These are phyloP conservation scores for Cylindroiulus punctatus DNA, from an alignment of 2,888 invertebrate genomes.

Conservation along the genomic window DNA sequence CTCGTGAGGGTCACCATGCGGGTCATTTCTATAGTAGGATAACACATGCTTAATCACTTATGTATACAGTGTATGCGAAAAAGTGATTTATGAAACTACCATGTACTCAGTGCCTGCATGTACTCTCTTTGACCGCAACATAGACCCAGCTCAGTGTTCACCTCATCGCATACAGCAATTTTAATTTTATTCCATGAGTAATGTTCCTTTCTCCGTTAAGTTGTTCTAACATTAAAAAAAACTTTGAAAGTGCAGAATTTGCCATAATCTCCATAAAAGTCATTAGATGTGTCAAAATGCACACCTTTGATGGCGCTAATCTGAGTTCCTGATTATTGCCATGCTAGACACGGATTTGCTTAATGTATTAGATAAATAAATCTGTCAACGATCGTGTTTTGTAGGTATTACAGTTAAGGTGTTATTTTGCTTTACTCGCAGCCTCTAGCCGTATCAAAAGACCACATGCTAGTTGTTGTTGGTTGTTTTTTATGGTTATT, in stretches of 20 bases:
- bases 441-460: neutral
- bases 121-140: neutral
- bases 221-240: neutral
- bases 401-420: neutral
- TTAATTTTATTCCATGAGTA: constrained; percentile 21
- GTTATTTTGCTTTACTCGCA: neutral
- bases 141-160: neutral
- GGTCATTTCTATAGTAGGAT: neutral
- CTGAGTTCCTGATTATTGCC: constrained; percentile 6
- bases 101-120: too few species aligned
- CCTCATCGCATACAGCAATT: neutral
- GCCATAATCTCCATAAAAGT: constrained; percentile 22
- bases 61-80: neutral
- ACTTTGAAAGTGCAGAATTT: neutral
- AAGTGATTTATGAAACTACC: constrained; percentile 18
- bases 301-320: neutral
- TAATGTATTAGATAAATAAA: constrained; percentile 30
- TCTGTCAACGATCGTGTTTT: constrained; percentile 23
- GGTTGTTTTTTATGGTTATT: neutral
- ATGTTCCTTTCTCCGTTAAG: neutral
- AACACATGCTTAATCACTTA: neutral
- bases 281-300: neutral
- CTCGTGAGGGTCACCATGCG: constrained; percentile 14
- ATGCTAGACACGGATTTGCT: neutral
- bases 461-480: neutral